phyloP scores from a whole-genome alignment of 2,797 vertebrate genomes.

The Aulostomus chinensis region DNA sequence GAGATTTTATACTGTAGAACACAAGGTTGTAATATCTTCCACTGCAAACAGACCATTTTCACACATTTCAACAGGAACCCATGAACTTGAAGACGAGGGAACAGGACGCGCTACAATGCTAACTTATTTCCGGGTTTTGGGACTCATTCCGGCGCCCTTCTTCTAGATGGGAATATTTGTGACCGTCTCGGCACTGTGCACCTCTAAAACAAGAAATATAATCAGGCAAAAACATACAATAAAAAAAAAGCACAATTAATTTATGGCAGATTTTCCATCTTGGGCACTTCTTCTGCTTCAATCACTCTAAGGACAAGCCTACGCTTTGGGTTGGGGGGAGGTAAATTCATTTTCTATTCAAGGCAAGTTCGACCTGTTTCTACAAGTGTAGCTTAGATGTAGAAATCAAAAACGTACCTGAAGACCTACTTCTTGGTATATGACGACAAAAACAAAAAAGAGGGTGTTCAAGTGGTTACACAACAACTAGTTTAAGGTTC shows the following conservation, averaged over 20 bases:
- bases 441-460: slow-evolving; percentile 5
- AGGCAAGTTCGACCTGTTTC: slow-evolving; percentile 32
- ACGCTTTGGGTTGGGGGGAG: not conserved
- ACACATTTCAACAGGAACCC: no score
- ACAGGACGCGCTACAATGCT: no score
- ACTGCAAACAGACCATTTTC: no score
- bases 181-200: slow-evolving; percentile 39
- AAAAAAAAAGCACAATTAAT: slow-evolving; percentile 24
- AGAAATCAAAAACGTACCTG: not conserved
- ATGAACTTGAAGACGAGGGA: no score
- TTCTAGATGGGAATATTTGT: no score
- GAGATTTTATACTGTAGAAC: no score
- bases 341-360: slow-evolving; percentile 11
- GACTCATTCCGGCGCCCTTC: no score
- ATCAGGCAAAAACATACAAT: slow-evolving; percentile 40
- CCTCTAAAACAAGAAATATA: slow-evolving; percentile 15
- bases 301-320: slow-evolving; percentile 11
- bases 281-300: slow-evolving; percentile 56
- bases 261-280: slow-evolving; percentile 62
- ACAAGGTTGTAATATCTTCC: no score
- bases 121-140: no score
- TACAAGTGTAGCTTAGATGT: not conserved
- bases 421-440: no score
- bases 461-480: slow-evolving; percentile 9
- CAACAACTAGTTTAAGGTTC: slow-evolving; percentile 17